Percentiles rank a stretch among this genome's conserved stretches.
Evolutionary conservation across 2,797 vertebrate genomes (phyloP).

Genomic region (Octomys mimax): DNA sequence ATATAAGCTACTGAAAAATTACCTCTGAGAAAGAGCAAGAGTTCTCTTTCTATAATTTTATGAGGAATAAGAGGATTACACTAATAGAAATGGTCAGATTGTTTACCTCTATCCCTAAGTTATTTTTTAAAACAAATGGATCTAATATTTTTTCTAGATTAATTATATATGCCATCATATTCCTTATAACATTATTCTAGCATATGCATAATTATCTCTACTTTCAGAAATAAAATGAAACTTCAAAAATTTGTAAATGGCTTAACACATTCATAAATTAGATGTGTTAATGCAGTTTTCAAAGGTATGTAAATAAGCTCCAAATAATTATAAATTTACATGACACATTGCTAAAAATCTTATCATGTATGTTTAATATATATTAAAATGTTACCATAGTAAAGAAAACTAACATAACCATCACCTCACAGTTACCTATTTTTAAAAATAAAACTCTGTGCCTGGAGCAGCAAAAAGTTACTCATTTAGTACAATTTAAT

Average conservation of each 20-base stretch:
- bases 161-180: slow-evolving; percentile 17
- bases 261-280: background rate
- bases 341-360: slow-evolving; percentile 10
- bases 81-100: slow-evolving; percentile 31
- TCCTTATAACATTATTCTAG: background rate
- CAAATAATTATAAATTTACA: background rate
- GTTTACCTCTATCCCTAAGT: background rate
- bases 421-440: background rate
- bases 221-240: slow-evolving; percentile 52
- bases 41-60: background rate
- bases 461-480: background rate
- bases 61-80: slow-evolving; percentile 48
- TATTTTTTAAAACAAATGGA: background rate
- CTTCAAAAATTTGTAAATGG: slow-evolving; percentile 5
- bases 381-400: background rate
- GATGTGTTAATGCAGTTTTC: background rate
- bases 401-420: background rate
- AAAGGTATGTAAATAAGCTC: slow-evolving; percentile 1
- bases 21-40: background rate
- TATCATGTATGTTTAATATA: background rate
- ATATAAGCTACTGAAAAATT: background rate
- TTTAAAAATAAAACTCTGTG: background rate
- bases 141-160: background rate
- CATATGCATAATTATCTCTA: slow-evolving; percentile 16
- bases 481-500: background rate